A percentile compares a stretch with the other conserved stretches of the same genome.
Evolutionary conservation across 2,113 vertebrate species (phyloP).

Genomic region (Sylvilagus bachmani): DNA sequence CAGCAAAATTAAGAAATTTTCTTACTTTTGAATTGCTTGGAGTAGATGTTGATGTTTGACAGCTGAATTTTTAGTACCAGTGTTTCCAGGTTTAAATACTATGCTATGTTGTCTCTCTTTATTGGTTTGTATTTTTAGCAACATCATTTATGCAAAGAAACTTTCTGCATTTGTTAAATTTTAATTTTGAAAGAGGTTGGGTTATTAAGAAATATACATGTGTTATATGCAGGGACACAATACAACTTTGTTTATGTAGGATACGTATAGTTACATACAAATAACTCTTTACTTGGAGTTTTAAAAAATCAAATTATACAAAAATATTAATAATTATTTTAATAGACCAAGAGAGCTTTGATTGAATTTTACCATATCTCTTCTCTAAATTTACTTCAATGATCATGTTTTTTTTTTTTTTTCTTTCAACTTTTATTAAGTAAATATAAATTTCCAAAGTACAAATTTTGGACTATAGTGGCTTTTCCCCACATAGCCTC

Average conservation of each 20-base stretch:
- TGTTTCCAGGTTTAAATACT: background rate
- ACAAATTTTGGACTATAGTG: too few relatives aligned
- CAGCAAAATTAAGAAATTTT: background rate
- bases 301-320: background rate
- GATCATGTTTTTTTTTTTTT: background rate
- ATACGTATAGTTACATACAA: background rate
- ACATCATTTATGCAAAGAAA: constrained; percentile 15
- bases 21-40: background rate
- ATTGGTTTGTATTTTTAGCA: constrained; percentile 44
- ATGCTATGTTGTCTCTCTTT: background rate
- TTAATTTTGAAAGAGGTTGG: constrained; percentile 31
- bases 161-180: constrained; percentile 39
- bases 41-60: background rate
- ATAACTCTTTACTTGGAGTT: constrained; percentile 17
- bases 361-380: background rate
- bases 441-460: too few relatives aligned
- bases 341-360: background rate
- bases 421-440: too few relatives aligned
- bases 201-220: constrained; percentile 25
- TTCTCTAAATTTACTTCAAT: constrained; percentile 16
- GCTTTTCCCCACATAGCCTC: too few relatives aligned
- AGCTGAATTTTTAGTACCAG: background rate
- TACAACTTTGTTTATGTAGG: constrained; percentile 27
- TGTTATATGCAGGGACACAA: background rate
- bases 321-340: background rate